These are phyloP conservation scores for Eupelmus urozonus DNA, from an alignment of 2,888 invertebrate species.

Conservation along the genomic window DNA sequence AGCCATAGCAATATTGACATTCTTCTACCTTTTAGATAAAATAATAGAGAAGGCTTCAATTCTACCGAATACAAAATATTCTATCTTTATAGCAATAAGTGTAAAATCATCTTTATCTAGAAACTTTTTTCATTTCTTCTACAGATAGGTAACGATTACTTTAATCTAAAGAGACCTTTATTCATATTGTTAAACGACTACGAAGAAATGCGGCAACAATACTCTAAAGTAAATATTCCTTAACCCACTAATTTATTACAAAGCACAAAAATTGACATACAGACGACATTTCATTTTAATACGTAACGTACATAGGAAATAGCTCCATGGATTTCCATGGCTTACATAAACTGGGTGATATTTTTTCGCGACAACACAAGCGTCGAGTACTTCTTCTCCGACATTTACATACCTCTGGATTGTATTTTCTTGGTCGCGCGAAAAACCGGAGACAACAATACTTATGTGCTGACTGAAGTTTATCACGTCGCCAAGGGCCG, in stretches of 20 bases:
- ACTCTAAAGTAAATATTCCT: constrained; percentile 66
- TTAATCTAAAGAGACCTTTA: constrained; percentile 72
- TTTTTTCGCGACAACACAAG: constrained; percentile 69
- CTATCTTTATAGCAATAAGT: no score
- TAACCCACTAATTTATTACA: not conserved
- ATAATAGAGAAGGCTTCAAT: no score
- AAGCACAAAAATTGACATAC: no score
- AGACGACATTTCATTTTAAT: not conserved
- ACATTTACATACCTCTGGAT: constrained; percentile 72
- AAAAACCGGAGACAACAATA: constrained; percentile 45
- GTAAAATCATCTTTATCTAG: no score
- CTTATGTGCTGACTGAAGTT: constrained; percentile 69
- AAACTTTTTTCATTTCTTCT: constrained; percentile 8
- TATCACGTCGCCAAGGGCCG: constrained; percentile 68
- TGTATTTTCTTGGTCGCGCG: constrained; percentile 69
- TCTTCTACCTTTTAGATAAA: no score
- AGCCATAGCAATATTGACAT: no score
- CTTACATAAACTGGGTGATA: constrained; percentile 74
- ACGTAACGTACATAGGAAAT: constrained; percentile 70
- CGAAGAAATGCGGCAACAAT: constrained; percentile 66
- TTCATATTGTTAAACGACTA: constrained; percentile 73
- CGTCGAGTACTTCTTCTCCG: constrained; percentile 66
- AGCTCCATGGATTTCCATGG: constrained; percentile 72
- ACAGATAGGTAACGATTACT: constrained; percentile 70
- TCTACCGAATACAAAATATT: no score